Evolutionary conservation across 2,113 vertebrate species (phyloP).

Genomic region (Pithys albifrons): DNA sequence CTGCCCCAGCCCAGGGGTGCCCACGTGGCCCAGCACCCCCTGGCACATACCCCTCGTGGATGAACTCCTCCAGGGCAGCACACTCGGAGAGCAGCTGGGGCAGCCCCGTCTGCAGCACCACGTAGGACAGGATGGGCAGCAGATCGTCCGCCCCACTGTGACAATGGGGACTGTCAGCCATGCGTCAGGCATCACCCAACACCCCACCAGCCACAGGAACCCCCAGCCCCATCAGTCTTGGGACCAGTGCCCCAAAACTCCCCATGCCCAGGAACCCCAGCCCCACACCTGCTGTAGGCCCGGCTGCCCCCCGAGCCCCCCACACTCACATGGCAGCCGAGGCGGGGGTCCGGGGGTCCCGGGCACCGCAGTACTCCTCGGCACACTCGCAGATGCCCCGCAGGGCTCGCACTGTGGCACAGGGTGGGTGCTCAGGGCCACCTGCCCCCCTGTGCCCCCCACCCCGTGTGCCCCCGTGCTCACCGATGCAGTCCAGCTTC

Average conservation of each 20-base stretch:
- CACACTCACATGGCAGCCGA: slow-evolving; percentile 85
- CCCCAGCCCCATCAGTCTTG: no score
- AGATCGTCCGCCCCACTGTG: slow-evolving; percentile 91
- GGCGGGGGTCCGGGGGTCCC: slow-evolving; percentile 56
- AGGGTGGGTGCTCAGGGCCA: background rate
- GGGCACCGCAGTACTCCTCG: slow-evolving; percentile 81
- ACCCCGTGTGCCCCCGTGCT: rapidly evolving
- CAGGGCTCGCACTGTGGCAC: slow-evolving; percentile 82
- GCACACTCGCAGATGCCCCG: slow-evolving; percentile 89
- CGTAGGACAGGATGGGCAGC: slow-evolving; percentile 92
- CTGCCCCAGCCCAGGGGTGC: background rate
- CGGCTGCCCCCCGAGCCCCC: no score
- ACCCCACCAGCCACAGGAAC: rapidly evolving
- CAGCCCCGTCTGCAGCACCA: slow-evolving; percentile 85
- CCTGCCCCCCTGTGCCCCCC: rapidly evolving
- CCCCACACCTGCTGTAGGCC: no score
- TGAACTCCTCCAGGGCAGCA: slow-evolving; percentile 92
- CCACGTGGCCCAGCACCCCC: rapidly evolving
- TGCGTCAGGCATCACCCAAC: no score
- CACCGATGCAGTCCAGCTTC: slow-evolving; percentile 93
- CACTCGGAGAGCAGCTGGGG: slow-evolving; percentile 93
- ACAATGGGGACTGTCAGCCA: background rate
- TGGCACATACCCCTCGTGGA: slow-evolving; percentile 87
- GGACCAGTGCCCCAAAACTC: no score
- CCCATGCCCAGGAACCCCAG: no score